Percentiles rank a stretch among this genome's conserved stretches.
These are phyloP conservation scores for Hemicrepidius hirtus DNA, from an alignment of 2,888 invertebrate species.

Conservation along the genomic window DNA sequence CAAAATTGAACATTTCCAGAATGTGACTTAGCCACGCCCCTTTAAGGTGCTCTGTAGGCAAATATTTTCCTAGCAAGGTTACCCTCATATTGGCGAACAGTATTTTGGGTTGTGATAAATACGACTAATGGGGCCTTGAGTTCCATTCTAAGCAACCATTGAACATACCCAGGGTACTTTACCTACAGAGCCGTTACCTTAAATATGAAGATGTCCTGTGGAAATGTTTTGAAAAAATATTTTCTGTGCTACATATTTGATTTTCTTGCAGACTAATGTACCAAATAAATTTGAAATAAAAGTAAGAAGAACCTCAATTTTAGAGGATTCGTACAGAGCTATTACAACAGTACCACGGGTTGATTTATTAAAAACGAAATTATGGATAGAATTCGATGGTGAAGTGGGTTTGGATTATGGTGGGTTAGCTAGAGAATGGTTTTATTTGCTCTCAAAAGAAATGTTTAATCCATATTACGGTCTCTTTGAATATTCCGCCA, in stretches of 20 bases:
- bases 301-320: slow-evolving; percentile 90
- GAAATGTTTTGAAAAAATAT: too few species aligned
- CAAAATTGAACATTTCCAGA: too few species aligned
- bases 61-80: slow-evolving; percentile 4
- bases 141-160: too few species aligned
- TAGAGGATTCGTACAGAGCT: slow-evolving; percentile 97
- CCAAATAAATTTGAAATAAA: slow-evolving; percentile 99
- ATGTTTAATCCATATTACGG: slow-evolving; percentile 99
- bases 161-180: too few species aligned
- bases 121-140: too few species aligned
- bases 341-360: slow-evolving; percentile 93
- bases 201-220: too few species aligned
- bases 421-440: slow-evolving; percentile 98
- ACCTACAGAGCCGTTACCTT: too few species aligned
- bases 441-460: slow-evolving; percentile 98
- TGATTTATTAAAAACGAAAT: slow-evolving; percentile 95
- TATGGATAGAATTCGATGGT: slow-evolving; percentile 99
- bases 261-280: slow-evolving; percentile 86
- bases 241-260: too few species aligned
- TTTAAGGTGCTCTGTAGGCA: too few species aligned
- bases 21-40: too few species aligned
- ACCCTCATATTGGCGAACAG: too few species aligned
- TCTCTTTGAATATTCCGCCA: slow-evolving; percentile 98
- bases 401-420: slow-evolving; percentile 98
- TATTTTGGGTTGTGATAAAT: too few species aligned